These are phyloP conservation scores for Gallirallus australis DNA, from an alignment of 2,797 vertebrate species.

Conservation along the genomic window DNA sequence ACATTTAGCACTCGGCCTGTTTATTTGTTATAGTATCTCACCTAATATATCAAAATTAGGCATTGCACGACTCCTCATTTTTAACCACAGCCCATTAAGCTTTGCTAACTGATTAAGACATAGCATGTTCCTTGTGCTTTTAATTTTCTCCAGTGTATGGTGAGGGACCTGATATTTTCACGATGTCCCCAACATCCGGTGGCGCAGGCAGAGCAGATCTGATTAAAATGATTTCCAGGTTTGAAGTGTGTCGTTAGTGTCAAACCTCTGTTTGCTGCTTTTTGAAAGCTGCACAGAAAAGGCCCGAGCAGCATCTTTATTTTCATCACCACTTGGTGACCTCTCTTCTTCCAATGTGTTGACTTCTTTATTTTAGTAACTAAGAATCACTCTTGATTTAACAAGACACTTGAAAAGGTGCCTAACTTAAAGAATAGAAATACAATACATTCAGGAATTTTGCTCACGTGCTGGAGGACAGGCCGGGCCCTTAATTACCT, in stretches of 20 bases:
- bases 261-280: not conserved
- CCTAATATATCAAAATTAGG: conserved; percentile 73
- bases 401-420: conserved; percentile 26
- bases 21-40: conserved; percentile 57
- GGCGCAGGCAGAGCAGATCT: conserved; percentile 2
- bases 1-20: conserved; percentile 42
- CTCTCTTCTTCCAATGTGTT: not conserved
- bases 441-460: conserved; percentile 31
- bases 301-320: not conserved
- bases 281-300: not conserved
- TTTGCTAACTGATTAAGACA: conserved; percentile 53
- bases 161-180: conserved; percentile 5
- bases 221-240: not conserved
- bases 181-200: not conserved
- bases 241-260: not conserved
- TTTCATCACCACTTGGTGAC: conserved; percentile 17
- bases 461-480: conserved; percentile 39
- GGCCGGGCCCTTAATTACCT: not conserved
- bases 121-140: conserved; percentile 49
- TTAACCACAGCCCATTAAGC: conserved; percentile 63
- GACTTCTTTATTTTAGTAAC: conserved; percentile 26
- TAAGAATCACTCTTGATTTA: conserved; percentile 7
- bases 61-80: conserved; percentile 59
- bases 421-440: conserved; percentile 5
- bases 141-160: not conserved